A percentile compares a stretch with the other conserved stretches of the same genome.
Conservation (phyloP, 2,113 vertebrate genomes). For the Apistogramma diplotaenia region DNA sequence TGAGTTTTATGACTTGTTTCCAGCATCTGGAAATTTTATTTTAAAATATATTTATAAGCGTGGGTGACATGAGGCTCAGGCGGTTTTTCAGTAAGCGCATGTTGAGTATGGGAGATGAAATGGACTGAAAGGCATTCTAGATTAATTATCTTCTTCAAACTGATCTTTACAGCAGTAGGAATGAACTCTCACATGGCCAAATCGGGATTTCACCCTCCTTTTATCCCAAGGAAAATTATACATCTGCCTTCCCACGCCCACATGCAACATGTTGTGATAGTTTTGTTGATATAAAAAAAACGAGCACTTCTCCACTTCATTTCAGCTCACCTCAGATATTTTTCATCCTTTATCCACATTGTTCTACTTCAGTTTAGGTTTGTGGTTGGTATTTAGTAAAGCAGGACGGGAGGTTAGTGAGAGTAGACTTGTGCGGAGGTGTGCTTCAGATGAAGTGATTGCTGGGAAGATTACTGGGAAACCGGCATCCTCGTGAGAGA, state of each 20-base stretch:
- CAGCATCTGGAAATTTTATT: constrained; percentile 30
- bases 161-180: constrained; percentile 16
- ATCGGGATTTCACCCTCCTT: constrained; percentile 53
- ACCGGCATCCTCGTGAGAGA: constrained; percentile 47
- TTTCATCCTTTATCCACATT: neutral
- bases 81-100: constrained; percentile 22
- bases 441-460: constrained; percentile 40
- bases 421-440: constrained; percentile 23
- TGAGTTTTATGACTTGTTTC: constrained; percentile 48
- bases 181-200: constrained; percentile 16
- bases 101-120: constrained; percentile 17
- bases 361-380: neutral
- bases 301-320: neutral
- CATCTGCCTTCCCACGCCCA: constrained; percentile 28
- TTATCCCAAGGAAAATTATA: constrained; percentile 60
- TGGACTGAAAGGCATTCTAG: constrained; percentile 35
- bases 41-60: neutral
- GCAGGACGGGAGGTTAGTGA: neutral
- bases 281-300: constrained; percentile 42
- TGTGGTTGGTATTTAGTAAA: neutral
- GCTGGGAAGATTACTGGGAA: constrained; percentile 41
- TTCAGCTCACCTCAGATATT: neutral
- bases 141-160: constrained; percentile 36
- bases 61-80: constrained; percentile 23
- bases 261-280: constrained; percentile 51